phyloP scores from a whole-genome alignment of 2,888 invertebrate genomes.

The Lithophane socia region DNA sequence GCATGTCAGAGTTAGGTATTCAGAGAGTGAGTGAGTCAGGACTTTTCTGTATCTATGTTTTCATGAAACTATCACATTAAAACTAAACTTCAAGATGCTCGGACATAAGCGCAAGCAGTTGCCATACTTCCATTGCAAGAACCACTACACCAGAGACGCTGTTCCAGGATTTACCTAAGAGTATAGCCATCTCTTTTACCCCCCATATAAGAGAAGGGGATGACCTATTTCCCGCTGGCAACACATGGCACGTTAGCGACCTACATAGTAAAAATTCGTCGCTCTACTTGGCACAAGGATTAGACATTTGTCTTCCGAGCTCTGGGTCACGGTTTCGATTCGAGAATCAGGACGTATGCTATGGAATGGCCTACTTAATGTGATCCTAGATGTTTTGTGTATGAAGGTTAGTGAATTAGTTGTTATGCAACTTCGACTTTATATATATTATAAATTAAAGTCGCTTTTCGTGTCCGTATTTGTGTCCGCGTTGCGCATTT shows the following conservation, averaged over 20 bases:
- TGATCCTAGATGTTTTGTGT: background rate
- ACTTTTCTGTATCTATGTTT: too few species aligned
- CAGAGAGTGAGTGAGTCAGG: too few species aligned
- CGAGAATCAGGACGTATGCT: conserved; percentile 30
- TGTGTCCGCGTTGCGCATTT: too few species aligned
- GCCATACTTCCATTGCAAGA: too few species aligned
- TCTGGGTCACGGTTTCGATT: conserved; percentile 48
- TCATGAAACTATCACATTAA: too few species aligned
- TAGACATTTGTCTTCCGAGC: conserved; percentile 27
- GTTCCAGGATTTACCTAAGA: too few species aligned
- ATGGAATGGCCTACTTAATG: conserved; percentile 13
- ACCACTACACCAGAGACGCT: too few species aligned
- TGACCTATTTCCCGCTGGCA: conserved; percentile 1
- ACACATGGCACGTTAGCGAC: conserved; percentile 28
- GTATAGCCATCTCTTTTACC: conserved; percentile 1
- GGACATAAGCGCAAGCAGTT: too few species aligned
- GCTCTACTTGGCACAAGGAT: conserved; percentile 48
- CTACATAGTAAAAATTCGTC: conserved; percentile 16
- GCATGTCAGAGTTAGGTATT: too few species aligned
- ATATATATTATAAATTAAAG: too few species aligned
- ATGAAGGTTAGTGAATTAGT: background rate
- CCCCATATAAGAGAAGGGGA: conserved; percentile 20
- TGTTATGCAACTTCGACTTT: background rate
- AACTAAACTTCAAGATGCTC: too few species aligned
- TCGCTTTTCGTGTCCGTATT: too few species aligned